These are phyloP conservation scores for Pitangus sulphuratus DNA, from an alignment of 2,797 vertebrate species.

Conservation along the genomic window DNA sequence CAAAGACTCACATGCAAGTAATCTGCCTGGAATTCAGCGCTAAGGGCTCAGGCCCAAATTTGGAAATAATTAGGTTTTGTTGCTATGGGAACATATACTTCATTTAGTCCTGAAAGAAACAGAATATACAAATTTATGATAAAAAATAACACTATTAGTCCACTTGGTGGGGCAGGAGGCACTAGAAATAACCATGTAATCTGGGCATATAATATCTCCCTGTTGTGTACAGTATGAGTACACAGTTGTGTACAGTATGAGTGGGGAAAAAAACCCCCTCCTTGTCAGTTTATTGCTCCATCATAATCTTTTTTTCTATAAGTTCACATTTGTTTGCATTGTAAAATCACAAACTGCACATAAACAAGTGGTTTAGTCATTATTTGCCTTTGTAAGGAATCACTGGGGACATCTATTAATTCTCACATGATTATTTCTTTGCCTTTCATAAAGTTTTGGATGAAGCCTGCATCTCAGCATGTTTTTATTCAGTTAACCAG, in stretches of 20 bases:
- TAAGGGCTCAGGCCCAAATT: constrained; percentile 59
- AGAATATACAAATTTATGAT: constrained; percentile 48
- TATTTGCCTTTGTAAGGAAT: constrained; percentile 68
- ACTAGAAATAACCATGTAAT: constrained; percentile 75
- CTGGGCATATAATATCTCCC: not conserved
- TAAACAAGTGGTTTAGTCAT: constrained; percentile 57
- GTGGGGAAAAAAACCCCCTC: not conserved
- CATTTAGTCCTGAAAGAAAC: constrained; percentile 24
- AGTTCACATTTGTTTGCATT: constrained; percentile 64
- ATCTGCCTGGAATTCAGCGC: constrained; percentile 35
- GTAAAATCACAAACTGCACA: constrained; percentile 61
- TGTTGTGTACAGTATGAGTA: constrained; percentile 38
- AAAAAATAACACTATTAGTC: constrained; percentile 85
- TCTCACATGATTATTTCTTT: constrained; percentile 60
- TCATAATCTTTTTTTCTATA: constrained; percentile 15
- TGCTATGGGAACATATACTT: constrained; percentile 61
- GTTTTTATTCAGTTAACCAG: constrained; percentile 47
- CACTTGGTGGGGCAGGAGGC: constrained; percentile 94
- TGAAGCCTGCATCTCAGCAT: constrained; percentile 53
- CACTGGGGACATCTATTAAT: constrained; percentile 52
- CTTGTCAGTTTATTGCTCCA: constrained; percentile 49
- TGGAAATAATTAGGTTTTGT: constrained; percentile 60
- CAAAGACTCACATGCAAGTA: constrained; percentile 25
- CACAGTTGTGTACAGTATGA: constrained; percentile 25
- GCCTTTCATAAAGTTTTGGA: constrained; percentile 67